Conservation (phyloP, 2,113 vertebrate species). For the Microtus richardsoni region DNA sequence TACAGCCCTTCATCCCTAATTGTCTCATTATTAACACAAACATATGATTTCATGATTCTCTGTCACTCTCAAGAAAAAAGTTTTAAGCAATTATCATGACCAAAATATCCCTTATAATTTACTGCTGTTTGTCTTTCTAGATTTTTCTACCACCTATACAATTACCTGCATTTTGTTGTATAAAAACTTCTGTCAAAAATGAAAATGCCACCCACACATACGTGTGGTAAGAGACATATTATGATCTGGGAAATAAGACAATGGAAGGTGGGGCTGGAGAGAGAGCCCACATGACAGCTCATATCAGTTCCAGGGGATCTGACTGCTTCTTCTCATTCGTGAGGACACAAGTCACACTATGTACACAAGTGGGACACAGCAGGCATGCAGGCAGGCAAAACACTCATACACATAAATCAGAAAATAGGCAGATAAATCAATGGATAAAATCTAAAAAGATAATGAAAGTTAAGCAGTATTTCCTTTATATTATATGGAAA, state of each 20-base stretch:
- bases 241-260: not conserved
- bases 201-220: not conserved
- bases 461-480: not conserved
- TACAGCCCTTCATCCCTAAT: not conserved
- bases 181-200: constrained; percentile 26
- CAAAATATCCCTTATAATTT: not conserved
- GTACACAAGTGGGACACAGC: too few species aligned
- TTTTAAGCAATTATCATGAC: constrained; percentile 21
- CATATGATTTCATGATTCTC: not conserved
- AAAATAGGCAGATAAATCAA: not conserved
- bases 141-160: not conserved
- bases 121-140: not conserved
- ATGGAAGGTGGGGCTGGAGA: not conserved
- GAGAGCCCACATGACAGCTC: too few species aligned
- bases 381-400: too few species aligned
- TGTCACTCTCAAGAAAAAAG: not conserved
- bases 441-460: not conserved
- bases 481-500: not conserved
- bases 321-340: too few species aligned
- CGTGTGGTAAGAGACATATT: not conserved
- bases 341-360: too few species aligned
- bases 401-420: not conserved
- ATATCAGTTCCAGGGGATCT: too few species aligned
- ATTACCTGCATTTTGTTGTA: not conserved
- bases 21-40: not conserved